These are phyloP conservation scores for Tadarida brasiliensis DNA, from an alignment of 2,797 vertebrate species.

Conservation along the genomic window DNA sequence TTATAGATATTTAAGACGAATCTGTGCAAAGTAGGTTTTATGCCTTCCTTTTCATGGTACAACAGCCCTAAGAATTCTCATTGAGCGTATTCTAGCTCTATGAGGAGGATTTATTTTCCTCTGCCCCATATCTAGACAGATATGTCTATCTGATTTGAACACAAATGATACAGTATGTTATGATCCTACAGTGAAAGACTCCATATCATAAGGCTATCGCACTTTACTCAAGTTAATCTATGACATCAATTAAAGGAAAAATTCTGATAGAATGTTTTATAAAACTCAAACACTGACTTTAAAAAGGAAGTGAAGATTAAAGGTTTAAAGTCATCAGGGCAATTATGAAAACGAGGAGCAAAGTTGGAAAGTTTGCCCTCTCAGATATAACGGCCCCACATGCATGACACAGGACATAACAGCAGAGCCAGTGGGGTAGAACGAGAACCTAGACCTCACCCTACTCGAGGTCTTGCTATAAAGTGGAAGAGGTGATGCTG, in stretches of 20 bases:
- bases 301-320: conserved; percentile 43
- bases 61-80: conserved; percentile 48
- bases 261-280: conserved; percentile 2
- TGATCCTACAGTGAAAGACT: neutral
- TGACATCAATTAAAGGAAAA: neutral
- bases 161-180: neutral
- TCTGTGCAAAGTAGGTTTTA: neutral
- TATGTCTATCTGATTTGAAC: neutral
- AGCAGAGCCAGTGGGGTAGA: neutral
- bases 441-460: neutral
- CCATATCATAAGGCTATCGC: neutral
- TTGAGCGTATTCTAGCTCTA: neutral
- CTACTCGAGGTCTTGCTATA: neutral
- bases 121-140: neutral
- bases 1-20: conserved; percentile 7
- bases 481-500: neutral
- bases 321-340: neutral
- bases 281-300: conserved; percentile 26
- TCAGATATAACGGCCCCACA: neutral
- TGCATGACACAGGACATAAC: neutral
- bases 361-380: neutral
- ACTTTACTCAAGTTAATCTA: neutral
- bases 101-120: neutral
- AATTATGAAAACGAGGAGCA: neutral
- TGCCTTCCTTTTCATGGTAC: neutral